Evolutionary conservation across 2,888 invertebrate genomes (phyloP).

Genomic region (Mesochorus sp.): DNA sequence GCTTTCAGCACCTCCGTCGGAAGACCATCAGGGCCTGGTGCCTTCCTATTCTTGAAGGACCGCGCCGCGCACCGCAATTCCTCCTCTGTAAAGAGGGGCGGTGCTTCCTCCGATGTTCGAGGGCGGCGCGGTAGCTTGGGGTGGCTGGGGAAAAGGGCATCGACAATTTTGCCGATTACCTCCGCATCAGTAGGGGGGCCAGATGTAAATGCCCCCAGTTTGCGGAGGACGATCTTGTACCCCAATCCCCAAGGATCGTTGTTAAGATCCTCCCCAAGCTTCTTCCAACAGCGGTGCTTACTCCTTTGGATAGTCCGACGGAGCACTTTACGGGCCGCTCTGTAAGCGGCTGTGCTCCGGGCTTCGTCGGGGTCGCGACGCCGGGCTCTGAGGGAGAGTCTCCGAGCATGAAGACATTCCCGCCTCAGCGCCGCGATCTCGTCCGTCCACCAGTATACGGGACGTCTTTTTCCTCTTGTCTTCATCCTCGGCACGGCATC

Average conservation of each 20-base stretch:
- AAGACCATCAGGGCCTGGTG: slow-evolving; percentile 53
- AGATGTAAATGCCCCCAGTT: slow-evolving; percentile 28
- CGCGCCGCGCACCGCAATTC: slow-evolving; percentile 24
- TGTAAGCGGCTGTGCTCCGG: slow-evolving; percentile 11
- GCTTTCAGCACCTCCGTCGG: slow-evolving; percentile 42
- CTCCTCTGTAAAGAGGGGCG: slow-evolving; percentile 22
- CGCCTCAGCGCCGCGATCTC: slow-evolving; percentile 23
- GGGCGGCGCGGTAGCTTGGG: slow-evolving; percentile 6
- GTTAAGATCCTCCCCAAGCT: slow-evolving; percentile 20
- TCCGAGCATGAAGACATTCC: neutral
- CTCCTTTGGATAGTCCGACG: slow-evolving; percentile 29
- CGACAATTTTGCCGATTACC: slow-evolving; percentile 22
- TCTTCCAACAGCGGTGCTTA: slow-evolving; percentile 41
- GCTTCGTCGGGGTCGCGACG: neutral
- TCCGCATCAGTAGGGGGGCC: slow-evolving; percentile 13
- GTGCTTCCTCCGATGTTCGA: slow-evolving; percentile 3
- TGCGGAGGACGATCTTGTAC: slow-evolving; percentile 47
- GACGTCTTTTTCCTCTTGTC: neutral
- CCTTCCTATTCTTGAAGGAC: slow-evolving; percentile 34
- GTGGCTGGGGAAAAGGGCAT: slow-evolving; percentile 38
- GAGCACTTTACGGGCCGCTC: slow-evolving; percentile 25
- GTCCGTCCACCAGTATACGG: slow-evolving; percentile 31
- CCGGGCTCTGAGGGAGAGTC: slow-evolving; percentile 17
- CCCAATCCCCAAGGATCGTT: slow-evolving; percentile 54
- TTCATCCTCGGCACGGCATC: slow-evolving; percentile 1